Conservation (phyloP, 2,113 vertebrate species). For the Syngnathus floridae region DNA sequence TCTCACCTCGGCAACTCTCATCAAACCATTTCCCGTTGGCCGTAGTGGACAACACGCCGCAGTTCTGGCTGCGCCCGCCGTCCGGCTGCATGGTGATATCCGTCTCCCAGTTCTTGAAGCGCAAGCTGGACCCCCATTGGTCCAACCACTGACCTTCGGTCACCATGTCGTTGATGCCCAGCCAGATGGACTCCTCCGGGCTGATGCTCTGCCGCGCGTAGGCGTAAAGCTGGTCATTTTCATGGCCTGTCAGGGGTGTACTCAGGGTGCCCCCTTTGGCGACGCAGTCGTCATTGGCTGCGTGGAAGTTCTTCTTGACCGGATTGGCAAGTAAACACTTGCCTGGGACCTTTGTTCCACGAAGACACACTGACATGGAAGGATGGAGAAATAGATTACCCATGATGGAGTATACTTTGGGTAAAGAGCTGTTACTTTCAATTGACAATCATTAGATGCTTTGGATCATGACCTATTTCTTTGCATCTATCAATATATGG, state of each 20-base stretch:
- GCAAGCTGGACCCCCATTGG: slow-evolving; percentile 67
- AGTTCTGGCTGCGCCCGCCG: slow-evolving; percentile 82
- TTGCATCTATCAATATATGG: too few species aligned
- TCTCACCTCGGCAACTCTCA: slow-evolving; percentile 76
- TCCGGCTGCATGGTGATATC: slow-evolving; percentile 89
- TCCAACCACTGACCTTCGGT: slow-evolving; percentile 83
- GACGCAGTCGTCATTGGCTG: slow-evolving; percentile 86
- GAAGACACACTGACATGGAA: slow-evolving; percentile 78
- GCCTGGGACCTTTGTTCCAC: slow-evolving; percentile 81
- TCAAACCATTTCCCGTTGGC: slow-evolving; percentile 90
- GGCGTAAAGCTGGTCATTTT: slow-evolving; percentile 82
- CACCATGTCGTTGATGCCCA: slow-evolving; percentile 87
- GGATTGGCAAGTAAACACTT: slow-evolving; percentile 85
- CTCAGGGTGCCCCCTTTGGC: slow-evolving; percentile 82
- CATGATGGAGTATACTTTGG: not conserved
- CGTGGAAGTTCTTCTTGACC: slow-evolving; percentile 77
- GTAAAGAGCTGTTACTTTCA: not conserved
- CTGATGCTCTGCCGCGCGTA: slow-evolving; percentile 80
- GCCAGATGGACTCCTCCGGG: slow-evolving; percentile 77
- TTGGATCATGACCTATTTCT: too few species aligned
- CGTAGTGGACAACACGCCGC: slow-evolving; percentile 72
- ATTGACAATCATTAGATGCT: not conserved
- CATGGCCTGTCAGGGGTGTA: slow-evolving; percentile 72
- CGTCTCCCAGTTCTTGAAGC: slow-evolving; percentile 93
- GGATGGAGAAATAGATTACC: not conserved